phyloP scores from a whole-genome alignment of 1,140 invertebrate species.

The Oryzaephilus surinamensis region DNA sequence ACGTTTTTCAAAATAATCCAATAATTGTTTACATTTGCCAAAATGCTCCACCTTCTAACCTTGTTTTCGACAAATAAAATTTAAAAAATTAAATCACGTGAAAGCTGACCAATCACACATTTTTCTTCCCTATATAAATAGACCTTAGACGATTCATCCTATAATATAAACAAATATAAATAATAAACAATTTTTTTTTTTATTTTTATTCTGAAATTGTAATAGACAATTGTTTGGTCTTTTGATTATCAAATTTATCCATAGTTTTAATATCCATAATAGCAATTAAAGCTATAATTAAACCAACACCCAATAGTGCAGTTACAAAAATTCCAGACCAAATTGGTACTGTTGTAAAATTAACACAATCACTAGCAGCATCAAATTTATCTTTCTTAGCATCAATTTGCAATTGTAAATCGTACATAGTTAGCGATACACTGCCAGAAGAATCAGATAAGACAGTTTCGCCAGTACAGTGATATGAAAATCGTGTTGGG shows the following conservation, averaged over 20 bases:
- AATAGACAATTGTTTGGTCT: slow-evolving; percentile 68
- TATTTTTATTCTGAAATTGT: slow-evolving; percentile 39
- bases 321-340: slow-evolving; percentile 66
- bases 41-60: no score
- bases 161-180: no score
- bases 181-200: neutral
- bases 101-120: no score
- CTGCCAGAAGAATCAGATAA: slow-evolving; percentile 29
- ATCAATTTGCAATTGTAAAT: slow-evolving; percentile 41
- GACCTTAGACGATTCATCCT: no score
- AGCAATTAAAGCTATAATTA: slow-evolving; percentile 62
- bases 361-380: slow-evolving; percentile 59
- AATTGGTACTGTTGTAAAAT: slow-evolving; percentile 67
- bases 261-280: slow-evolving; percentile 72
- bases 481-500: slow-evolving; percentile 42
- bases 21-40: no score
- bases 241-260: slow-evolving; percentile 85
- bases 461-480: slow-evolving; percentile 35
- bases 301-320: slow-evolving; percentile 51
- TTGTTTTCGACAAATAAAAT: no score
- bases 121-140: no score
- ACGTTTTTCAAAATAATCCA: no score
- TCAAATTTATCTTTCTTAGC: slow-evolving; percentile 37
- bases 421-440: slow-evolving; percentile 29
- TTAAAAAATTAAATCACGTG: no score